Percentiles rank a stretch among this genome's conserved stretches.
Evolutionary conservation across 2,113 vertebrate species (phyloP).

Genomic region (Pomatostomus ruficeps): DNA sequence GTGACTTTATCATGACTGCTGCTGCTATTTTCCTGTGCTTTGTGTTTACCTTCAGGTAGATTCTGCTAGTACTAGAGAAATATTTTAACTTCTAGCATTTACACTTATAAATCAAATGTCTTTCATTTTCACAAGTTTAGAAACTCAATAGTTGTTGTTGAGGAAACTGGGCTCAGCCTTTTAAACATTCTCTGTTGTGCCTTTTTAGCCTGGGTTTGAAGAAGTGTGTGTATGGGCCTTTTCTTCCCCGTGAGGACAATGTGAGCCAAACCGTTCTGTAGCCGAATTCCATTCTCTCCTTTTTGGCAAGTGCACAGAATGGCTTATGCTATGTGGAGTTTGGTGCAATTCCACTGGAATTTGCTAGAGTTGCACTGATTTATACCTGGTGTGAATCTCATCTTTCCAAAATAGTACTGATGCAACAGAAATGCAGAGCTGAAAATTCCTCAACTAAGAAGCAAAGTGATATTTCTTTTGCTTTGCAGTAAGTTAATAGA

Average conservation of each 20-base stretch:
- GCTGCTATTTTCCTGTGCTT: background rate
- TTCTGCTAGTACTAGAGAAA: background rate
- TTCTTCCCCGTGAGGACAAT: background rate
- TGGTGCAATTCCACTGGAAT: slow-evolving; percentile 18
- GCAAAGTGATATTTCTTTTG: background rate
- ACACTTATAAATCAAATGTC: background rate
- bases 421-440: background rate
- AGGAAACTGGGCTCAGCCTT: background rate
- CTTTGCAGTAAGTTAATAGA: background rate
- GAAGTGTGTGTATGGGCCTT: background rate
- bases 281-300: background rate
- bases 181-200: background rate
- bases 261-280: background rate
- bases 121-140: background rate
- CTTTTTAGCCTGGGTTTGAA: background rate
- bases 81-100: background rate
- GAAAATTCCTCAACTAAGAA: background rate
- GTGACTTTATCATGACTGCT: background rate
- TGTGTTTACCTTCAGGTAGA: background rate
- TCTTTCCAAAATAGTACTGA: slow-evolving; percentile 3
- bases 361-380: slow-evolving; percentile 12
- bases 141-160: background rate
- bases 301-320: background rate
- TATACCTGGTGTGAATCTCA: background rate
- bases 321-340: background rate